Evolutionary conservation across 2,888 invertebrate species (phyloP).

Genomic region (Scaptomyza caliginosa): DNA sequence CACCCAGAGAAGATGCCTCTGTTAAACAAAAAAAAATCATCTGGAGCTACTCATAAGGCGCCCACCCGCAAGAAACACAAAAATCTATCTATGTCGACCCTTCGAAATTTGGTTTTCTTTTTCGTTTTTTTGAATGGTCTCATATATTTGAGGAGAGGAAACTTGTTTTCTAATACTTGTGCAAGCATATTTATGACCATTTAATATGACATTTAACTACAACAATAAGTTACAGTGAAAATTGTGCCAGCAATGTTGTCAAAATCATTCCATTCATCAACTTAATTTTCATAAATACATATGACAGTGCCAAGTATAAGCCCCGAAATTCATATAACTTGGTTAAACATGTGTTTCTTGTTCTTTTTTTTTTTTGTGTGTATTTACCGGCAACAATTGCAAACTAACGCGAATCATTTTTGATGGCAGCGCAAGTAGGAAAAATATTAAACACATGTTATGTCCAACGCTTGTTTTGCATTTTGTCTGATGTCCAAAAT

Average conservation of each 20-base stretch:
- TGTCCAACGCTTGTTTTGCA: slow-evolving; percentile 46
- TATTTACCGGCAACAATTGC: slow-evolving; percentile 34
- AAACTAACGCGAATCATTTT: slow-evolving; percentile 22
- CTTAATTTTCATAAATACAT: slow-evolving; percentile 32
- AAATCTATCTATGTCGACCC: slow-evolving; percentile 51
- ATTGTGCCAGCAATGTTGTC: slow-evolving; percentile 38
- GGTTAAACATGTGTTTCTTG: slow-evolving; percentile 57
- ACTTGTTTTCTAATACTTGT: slow-evolving; percentile 43
- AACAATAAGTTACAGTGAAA: slow-evolving; percentile 56
- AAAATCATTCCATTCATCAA: slow-evolving; percentile 43
- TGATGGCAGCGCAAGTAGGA: slow-evolving; percentile 59
- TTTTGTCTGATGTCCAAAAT: slow-evolving; percentile 49
- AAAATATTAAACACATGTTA: slow-evolving; percentile 75
- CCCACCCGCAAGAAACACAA: slow-evolving; percentile 44
- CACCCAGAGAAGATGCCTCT: slow-evolving; percentile 22
- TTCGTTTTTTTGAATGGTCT: slow-evolving; percentile 41
- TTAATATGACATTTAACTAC: slow-evolving; percentile 69
- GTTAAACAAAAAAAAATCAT: slow-evolving; percentile 17
- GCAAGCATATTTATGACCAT: slow-evolving; percentile 60
- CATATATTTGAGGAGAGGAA: slow-evolving; percentile 20
- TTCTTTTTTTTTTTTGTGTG: slow-evolving; percentile 8
- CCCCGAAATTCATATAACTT: slow-evolving; percentile 7
- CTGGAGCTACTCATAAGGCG: slow-evolving; percentile 15
- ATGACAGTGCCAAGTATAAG: slow-evolving; percentile 39
- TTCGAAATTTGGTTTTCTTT: slow-evolving; percentile 26